Conservation (phyloP, 53 echinoderm and acorn worm genomes). For the Apostichopus leukothele region DNA sequence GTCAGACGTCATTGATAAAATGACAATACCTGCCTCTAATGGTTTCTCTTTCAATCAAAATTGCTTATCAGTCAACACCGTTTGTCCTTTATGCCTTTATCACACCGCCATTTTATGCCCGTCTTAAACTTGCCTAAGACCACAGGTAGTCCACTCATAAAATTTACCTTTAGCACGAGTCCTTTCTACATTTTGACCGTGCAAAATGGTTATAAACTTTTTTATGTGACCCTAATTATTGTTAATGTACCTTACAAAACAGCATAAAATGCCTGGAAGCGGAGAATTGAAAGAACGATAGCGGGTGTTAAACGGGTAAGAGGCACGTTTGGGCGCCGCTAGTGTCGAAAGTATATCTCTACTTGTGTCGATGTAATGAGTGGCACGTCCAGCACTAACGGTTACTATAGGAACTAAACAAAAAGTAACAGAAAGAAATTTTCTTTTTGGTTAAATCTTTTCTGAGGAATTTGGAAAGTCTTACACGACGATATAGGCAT, state of each 20-base stretch:
- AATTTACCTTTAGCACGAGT: background rate
- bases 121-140: background rate
- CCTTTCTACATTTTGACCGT: background rate
- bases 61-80: conserved; percentile 17
- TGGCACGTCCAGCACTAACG: conserved; percentile 6
- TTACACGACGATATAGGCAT: no score
- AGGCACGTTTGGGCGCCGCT: conserved; percentile 7
- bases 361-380: background rate
- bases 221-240: conserved; percentile 41
- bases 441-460: no score
- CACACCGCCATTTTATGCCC: background rate
- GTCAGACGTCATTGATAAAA: background rate
- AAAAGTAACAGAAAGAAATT: background rate
- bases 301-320: conserved; percentile 7
- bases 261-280: conserved; percentile 33
- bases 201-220: conserved; percentile 28
- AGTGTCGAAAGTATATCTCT: background rate
- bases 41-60: conserved; percentile 10
- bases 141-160: background rate
- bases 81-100: background rate
- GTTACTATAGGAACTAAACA: background rate
- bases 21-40: conserved; percentile 33
- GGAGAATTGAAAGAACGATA: conserved; percentile 19
- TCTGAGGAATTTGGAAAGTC: no score
- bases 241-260: conserved; percentile 34